A percentile compares a stretch with the other conserved stretches of the same genome.
Conservation (phyloP, 2,797 vertebrate genomes). For the Aselliscus stoliczkanus region DNA sequence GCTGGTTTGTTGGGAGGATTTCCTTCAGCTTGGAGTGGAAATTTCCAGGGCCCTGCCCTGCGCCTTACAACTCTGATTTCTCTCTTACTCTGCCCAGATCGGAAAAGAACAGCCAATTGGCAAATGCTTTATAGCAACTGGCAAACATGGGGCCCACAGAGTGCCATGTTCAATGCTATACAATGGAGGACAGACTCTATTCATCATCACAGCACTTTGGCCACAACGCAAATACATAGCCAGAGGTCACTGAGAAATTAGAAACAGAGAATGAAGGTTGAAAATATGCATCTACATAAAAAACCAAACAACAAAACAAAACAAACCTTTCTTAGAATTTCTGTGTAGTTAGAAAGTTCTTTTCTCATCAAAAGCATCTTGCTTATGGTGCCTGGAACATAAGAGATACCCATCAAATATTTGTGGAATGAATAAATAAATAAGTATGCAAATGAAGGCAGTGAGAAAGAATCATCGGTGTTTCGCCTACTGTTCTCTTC, state of each 20-base stretch:
- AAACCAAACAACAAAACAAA: background rate
- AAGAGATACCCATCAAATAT: accelerated
- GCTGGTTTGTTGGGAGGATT: background rate
- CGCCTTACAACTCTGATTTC: background rate
- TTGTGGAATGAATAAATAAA: background rate
- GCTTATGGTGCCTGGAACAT: accelerated
- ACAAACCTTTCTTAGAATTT: background rate
- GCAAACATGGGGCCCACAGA: accelerated
- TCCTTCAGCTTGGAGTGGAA: background rate
- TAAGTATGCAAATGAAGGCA: too few species aligned
- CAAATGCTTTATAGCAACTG: background rate
- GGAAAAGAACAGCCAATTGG: background rate
- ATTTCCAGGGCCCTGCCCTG: too few species aligned
- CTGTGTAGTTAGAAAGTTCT: background rate
- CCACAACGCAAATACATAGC: background rate
- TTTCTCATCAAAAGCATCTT: background rate
- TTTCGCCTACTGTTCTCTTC: background rate
- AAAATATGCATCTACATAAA: background rate
- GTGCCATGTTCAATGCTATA: accelerated
- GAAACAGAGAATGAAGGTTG: background rate
- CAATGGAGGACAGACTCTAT: accelerated
- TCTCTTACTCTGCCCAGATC: background rate
- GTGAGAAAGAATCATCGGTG: accelerated
- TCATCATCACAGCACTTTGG: accelerated
- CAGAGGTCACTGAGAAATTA: background rate